A percentile compares a stretch with the other conserved stretches of the same genome.
These are phyloP conservation scores for Agraylea sexmaculata DNA, from an alignment of 1,140 invertebrate genomes.

Conservation along the genomic window DNA sequence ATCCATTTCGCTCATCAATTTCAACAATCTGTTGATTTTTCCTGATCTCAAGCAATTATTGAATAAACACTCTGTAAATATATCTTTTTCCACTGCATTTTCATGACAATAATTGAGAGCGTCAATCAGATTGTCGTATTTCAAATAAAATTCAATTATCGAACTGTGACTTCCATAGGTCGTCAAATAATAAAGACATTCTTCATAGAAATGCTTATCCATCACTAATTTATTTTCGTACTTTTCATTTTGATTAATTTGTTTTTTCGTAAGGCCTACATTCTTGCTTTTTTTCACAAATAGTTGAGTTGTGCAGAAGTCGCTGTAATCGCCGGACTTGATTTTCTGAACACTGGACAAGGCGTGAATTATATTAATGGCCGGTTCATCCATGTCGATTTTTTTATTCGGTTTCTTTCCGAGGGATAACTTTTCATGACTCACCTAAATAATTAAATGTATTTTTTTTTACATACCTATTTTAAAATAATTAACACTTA, in stretches of 20 bases:
- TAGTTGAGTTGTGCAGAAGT: conserved; percentile 30
- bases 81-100: conserved; percentile 50
- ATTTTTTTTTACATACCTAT: background rate
- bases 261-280: conserved; percentile 26
- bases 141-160: conserved; percentile 58
- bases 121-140: conserved; percentile 45
- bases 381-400: conserved; percentile 39
- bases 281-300: conserved; percentile 26
- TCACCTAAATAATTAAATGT: conserved; percentile 26
- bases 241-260: conserved; percentile 24
- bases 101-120: conserved; percentile 51
- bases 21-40: conserved; percentile 44
- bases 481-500: conserved; percentile 15
- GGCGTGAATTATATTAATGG: conserved; percentile 44
- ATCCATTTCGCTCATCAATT: conserved; percentile 49
- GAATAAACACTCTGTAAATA: conserved; percentile 59
- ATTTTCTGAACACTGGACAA: conserved; percentile 42
- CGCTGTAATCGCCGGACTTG: conserved; percentile 40
- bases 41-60: conserved; percentile 51
- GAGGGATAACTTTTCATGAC: conserved; percentile 31
- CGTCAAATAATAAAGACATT: conserved; percentile 59
- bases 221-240: conserved; percentile 24
- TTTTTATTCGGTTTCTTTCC: conserved; percentile 35
- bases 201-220: conserved; percentile 51
- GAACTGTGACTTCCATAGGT: conserved; percentile 56